A percentile compares a stretch with the other conserved stretches of the same genome.
Conservation (phyloP, 2,888 invertebrate genomes). For the Tillus elongatus region DNA sequence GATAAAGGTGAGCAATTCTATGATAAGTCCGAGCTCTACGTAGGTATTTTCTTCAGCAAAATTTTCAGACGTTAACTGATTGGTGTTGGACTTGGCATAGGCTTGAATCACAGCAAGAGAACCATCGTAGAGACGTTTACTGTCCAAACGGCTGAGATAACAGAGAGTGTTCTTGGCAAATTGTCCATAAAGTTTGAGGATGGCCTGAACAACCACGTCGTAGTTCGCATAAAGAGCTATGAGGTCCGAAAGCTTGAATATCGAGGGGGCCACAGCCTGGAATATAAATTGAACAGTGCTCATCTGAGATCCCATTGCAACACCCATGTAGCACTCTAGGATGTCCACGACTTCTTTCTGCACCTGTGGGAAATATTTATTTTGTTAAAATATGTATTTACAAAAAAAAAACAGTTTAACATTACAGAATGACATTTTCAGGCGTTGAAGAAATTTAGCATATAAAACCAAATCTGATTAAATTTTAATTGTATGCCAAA, state of each 20-base stretch:
- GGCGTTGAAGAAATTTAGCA: no score
- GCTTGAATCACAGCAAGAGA: slow-evolving; percentile 61
- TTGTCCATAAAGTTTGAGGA: slow-evolving; percentile 63
- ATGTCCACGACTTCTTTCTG: slow-evolving; percentile 63
- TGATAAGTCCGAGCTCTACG: slow-evolving; percentile 67
- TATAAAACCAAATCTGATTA: no score
- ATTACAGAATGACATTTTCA: no score
- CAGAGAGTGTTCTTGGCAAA: slow-evolving; percentile 63
- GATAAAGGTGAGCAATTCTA: slow-evolving; percentile 58
- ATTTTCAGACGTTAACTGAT: slow-evolving; percentile 52
- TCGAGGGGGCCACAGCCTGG: slow-evolving; percentile 51
- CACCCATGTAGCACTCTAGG: slow-evolving; percentile 66
- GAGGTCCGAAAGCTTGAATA: slow-evolving; percentile 60
- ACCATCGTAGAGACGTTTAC: slow-evolving; percentile 56
- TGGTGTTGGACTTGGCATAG: slow-evolving; percentile 57
- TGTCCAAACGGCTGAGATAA: slow-evolving; percentile 51
- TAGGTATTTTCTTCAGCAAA: slow-evolving; percentile 65
- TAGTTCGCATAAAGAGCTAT: slow-evolving; percentile 64
- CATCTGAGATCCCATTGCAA: slow-evolving; percentile 53
- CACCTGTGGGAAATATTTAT: no score
- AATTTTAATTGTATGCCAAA: no score
- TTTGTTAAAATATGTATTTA: no score
- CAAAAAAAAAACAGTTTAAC: no score
- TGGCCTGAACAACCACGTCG: slow-evolving; percentile 66
- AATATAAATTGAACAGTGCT: slow-evolving; percentile 46